phyloP scores from a whole-genome alignment of 2,888 invertebrate species.

The Agriopis leucophaearia region DNA sequence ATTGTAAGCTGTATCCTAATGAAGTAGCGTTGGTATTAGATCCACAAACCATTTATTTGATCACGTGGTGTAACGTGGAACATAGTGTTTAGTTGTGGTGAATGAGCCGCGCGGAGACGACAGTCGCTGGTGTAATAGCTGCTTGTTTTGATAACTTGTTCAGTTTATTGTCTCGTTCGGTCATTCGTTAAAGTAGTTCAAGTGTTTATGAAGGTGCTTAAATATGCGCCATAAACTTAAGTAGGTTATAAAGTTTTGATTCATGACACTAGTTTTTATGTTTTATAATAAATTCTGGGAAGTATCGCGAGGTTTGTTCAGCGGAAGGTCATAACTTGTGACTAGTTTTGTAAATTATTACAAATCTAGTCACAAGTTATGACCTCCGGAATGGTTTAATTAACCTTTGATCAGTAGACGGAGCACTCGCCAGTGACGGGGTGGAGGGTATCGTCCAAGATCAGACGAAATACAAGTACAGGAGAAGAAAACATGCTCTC shows the following conservation, averaged over 20 bases:
- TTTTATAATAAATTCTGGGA: conserved; percentile 12
- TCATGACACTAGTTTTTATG: conserved; percentile 30
- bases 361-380: too few species aligned
- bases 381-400: too few species aligned
- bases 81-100: not conserved
- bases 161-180: conserved; percentile 20
- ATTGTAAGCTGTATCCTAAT: not conserved
- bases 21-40: not conserved
- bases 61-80: too few species aligned
- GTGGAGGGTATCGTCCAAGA: too few species aligned
- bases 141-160: conserved; percentile 15
- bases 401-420: too few species aligned
- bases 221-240: conserved; percentile 30
- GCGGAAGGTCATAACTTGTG: too few species aligned
- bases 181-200: conserved; percentile 15
- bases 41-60: too few species aligned
- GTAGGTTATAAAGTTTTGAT: conserved; percentile 24
- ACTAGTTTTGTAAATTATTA: too few species aligned
- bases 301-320: not conserved
- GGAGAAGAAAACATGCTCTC: too few species aligned
- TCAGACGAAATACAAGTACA: too few species aligned
- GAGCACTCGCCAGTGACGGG: too few species aligned
- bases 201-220: conserved; percentile 26
- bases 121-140: not conserved
- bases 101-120: not conserved